Conservation (phyloP, 2,797 vertebrate species). For the Pristis pectinata region DNA sequence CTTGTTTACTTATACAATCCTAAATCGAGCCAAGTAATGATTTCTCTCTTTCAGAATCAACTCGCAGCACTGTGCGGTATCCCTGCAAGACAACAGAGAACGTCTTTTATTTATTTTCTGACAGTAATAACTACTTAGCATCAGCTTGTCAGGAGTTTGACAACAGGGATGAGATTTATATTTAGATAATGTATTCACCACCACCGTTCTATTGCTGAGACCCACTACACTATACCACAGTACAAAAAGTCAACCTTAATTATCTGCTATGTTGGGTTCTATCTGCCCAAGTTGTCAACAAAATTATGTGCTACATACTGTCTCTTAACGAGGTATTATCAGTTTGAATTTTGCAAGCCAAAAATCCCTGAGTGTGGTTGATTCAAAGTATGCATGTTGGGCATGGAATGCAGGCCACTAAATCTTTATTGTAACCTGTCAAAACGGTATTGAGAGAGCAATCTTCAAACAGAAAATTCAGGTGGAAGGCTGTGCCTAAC, state of each 20-base stretch:
- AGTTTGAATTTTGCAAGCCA: constrained; percentile 27
- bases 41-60: not conserved
- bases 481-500: not conserved
- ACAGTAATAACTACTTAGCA: constrained; percentile 38
- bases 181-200: constrained; percentile 37
- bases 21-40: not conserved
- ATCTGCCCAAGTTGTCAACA: constrained; percentile 36
- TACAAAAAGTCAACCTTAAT: constrained; percentile 37
- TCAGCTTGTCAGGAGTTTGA: constrained; percentile 36
- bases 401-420: not conserved
- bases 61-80: not conserved
- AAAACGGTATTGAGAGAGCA: not conserved
- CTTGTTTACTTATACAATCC: constrained; percentile 7
- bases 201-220: not conserved
- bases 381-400: not conserved
- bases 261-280: constrained; percentile 21
- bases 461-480: not conserved
- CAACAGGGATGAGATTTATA: constrained; percentile 37
- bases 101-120: constrained; percentile 36
- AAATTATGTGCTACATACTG: constrained; percentile 32
- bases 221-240: constrained; percentile 9
- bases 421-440: not conserved
- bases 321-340: constrained; percentile 28
- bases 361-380: not conserved
- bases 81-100: constrained; percentile 34